Base-by-base conservation (phyloP, 2,113 vertebrate species). In the Tetrao urogallus region DNA sequence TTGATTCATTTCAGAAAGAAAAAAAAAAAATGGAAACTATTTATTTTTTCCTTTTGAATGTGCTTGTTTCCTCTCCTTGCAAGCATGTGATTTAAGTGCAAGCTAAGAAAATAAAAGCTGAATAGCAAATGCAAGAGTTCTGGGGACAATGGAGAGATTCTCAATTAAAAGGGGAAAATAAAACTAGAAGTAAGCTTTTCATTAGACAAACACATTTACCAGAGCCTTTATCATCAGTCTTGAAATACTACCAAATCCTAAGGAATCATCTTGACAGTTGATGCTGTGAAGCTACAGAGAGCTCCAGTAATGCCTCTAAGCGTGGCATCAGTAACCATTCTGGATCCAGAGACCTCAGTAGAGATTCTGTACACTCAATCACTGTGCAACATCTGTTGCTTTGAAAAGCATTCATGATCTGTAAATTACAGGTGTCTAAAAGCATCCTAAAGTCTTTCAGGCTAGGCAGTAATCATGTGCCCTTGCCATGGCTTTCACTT, bases 41-140 rank as follows among this genome's bases (percentile, higher is more conserved):
- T 86, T 83, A 95, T 78, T 96, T 96, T 86, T 73, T 88, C 77
- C 90, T 82, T 90, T 78, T 93, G 32, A 93, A 90, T 94, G 83
- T 81, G 92, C 90, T 90, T 78, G 88, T 94, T 96, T 96, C 96
- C 96, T 96, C 88, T 92, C 57, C 92, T 95, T 95, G 93, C 52
- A 94, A 96, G 88, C 94, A 43, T 78, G 82, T 60, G 80, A 95
- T 69, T 94, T 83, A 61, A 96, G 92, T 78, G 80, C 11, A 22
- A 80, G 19, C 73, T 81, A 81, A 77, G 50, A 64, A 96, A 92
- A 92, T 9, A 95, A 92, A 93, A 90, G 95, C 90, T 93, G 79
- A 93, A 78, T 94, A 75, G 54, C 43, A 82, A 93, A 86, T 67
- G 64, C 52, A 86, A 83, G 61, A 94, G 69, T 67, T 86, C 34